Conservation (phyloP, 2,888 invertebrate genomes). For the Nymphalis c-album region DNA sequence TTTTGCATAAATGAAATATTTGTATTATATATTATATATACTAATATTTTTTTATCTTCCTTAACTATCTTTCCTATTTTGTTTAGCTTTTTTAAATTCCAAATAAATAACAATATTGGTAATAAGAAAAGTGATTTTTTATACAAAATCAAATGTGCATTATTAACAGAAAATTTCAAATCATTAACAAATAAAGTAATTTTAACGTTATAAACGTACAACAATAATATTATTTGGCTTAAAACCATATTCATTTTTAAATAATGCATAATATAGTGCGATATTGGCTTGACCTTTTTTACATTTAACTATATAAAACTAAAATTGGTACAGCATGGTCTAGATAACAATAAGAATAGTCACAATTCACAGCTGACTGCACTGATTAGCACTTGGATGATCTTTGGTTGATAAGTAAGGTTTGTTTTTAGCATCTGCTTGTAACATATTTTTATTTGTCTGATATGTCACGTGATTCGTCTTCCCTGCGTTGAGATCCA, state of each 20-base stretch:
- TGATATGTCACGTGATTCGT: slow-evolving; percentile 21
- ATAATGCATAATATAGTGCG: slow-evolving; percentile 4
- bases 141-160: background rate
- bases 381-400: slow-evolving; percentile 37
- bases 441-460: slow-evolving; percentile 26
- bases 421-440: slow-evolving; percentile 36
- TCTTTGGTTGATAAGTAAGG: slow-evolving; percentile 31
- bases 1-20: background rate
- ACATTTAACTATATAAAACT: slow-evolving; percentile 12
- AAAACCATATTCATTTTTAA: background rate
- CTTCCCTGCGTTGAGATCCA: slow-evolving; percentile 23
- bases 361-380: slow-evolving; percentile 31
- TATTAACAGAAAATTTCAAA: background rate
- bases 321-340: slow-evolving; percentile 34
- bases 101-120: slow-evolving; percentile 8
- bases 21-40: background rate
- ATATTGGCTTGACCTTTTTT: slow-evolving; percentile 12
- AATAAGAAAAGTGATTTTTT: background rate
- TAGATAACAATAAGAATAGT: slow-evolving; percentile 32
- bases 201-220: too few relatives aligned
- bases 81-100: slow-evolving; percentile 8
- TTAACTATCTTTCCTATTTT: slow-evolving; percentile 6
- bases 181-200: background rate
- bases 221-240: background rate
- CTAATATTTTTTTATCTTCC: slow-evolving; percentile 2